A percentile compares a stretch with the other conserved stretches of the same genome.
phyloP scores from a whole-genome alignment of 35 echinoderm and acorn worm species.

The Amphiura filiformis region DNA sequence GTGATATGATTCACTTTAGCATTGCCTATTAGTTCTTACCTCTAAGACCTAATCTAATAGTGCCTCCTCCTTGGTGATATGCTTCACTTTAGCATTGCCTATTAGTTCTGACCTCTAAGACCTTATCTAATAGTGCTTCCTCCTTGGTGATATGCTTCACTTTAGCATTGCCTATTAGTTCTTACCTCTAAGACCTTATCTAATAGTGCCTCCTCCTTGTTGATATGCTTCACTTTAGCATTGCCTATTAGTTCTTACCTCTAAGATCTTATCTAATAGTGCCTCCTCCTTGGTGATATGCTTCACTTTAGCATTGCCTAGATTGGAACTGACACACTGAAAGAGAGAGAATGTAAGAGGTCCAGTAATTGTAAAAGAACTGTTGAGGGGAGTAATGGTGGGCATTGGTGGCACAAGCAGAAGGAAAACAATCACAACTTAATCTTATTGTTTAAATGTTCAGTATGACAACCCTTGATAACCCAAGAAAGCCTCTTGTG shows the following conservation, averaged over 20 bases:
- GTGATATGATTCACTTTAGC: constrained; percentile 94
- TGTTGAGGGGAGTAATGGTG: too few species aligned
- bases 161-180: background rate
- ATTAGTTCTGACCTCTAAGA: too few species aligned
- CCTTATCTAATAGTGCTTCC: background rate
- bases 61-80: too few species aligned
- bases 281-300: constrained; percentile 98
- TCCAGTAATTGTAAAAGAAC: too few species aligned
- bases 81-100: too few species aligned
- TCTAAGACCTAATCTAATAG: too few species aligned
- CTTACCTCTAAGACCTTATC: background rate
- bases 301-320: constrained; percentile 88
- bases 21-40: too few species aligned
- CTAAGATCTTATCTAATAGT: constrained; percentile 30
- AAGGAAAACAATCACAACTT: too few species aligned
- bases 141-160: background rate
- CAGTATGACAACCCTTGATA: too few species aligned
- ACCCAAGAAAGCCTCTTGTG: too few species aligned
- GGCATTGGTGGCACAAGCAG: too few species aligned
- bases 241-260: constrained; percentile 54
- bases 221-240: constrained; percentile 92
- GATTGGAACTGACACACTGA: constrained; percentile 69
- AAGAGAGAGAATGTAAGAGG: constrained; percentile 10
- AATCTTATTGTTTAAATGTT: too few species aligned
- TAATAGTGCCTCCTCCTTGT: constrained; percentile 86